These are phyloP conservation scores for Agrochola lota DNA, from an alignment of 2,888 invertebrate species.

Conservation along the genomic window DNA sequence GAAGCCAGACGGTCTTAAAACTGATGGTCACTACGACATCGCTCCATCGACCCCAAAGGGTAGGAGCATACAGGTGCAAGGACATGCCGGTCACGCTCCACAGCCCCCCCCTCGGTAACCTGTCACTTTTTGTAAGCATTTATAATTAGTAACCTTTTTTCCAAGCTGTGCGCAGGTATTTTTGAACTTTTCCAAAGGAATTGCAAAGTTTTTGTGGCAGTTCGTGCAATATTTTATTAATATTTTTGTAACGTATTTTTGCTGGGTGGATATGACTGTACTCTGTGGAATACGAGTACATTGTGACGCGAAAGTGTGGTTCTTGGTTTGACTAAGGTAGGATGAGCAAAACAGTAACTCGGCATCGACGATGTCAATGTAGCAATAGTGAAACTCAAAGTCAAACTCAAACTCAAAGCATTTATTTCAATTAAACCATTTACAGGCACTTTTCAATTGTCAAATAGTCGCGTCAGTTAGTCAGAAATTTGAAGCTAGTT, in stretches of 20 bases:
- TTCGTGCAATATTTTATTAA: slow-evolving; percentile 3
- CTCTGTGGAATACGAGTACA: neutral
- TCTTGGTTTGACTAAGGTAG: neutral
- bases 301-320: too few species aligned
- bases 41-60: slow-evolving; percentile 17
- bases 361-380: neutral
- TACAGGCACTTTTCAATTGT: too few species aligned
- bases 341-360: neutral
- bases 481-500: too few species aligned
- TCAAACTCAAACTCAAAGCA: too few species aligned
- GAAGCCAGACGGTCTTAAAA: neutral
- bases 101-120: slow-evolving; percentile 69
- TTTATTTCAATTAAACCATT: too few species aligned
- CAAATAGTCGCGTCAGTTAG: too few species aligned
- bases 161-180: slow-evolving; percentile 23
- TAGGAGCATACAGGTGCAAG: slow-evolving; percentile 64
- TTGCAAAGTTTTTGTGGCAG: neutral
- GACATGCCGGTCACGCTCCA: slow-evolving; percentile 71
- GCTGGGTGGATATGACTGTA: too few species aligned
- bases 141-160: slow-evolving; percentile 59
- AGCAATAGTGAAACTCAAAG: neutral
- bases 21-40: neutral
- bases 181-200: slow-evolving; percentile 9
- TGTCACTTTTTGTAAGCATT: slow-evolving; percentile 66
- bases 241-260: neutral